Conservation (phyloP, 2,797 vertebrate genomes). For the Crenuchus spilurus region DNA sequence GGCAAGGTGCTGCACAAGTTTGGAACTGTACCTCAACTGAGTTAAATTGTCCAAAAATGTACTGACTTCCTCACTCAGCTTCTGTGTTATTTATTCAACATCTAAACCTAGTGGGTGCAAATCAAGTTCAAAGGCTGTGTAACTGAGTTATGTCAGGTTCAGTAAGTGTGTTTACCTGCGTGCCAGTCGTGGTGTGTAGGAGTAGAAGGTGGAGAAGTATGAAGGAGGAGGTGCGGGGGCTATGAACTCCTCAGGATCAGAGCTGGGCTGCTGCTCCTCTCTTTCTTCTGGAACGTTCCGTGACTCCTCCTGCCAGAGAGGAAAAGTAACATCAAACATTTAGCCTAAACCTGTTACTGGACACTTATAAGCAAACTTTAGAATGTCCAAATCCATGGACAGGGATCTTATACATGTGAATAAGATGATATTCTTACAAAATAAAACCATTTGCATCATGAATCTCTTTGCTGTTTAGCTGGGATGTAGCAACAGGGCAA, state of each 20-base stretch:
- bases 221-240: constrained; percentile 83
- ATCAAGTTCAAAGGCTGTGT: no score
- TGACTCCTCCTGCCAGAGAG: constrained; percentile 75
- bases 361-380: not conserved
- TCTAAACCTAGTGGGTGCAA: no score
- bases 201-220: constrained; percentile 83
- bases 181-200: constrained; percentile 71
- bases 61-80: no score
- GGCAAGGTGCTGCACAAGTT: no score
- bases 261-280: constrained; percentile 69
- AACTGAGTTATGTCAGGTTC: not conserved
- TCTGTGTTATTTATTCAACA: no score
- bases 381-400: not conserved
- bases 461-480: no score
- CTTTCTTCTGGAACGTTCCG: constrained; percentile 74
- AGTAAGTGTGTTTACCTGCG: constrained; percentile 70
- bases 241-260: constrained; percentile 83
- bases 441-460: no score
- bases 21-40: no score
- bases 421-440: not conserved
- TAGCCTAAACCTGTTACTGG: not conserved
- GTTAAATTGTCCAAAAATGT: no score
- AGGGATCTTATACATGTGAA: no score
- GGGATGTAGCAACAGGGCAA: no score
- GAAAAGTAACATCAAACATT: constrained; percentile 12